Conservation (phyloP, 2,888 invertebrate genomes). For the Hirtodrosophila trivittata region DNA sequence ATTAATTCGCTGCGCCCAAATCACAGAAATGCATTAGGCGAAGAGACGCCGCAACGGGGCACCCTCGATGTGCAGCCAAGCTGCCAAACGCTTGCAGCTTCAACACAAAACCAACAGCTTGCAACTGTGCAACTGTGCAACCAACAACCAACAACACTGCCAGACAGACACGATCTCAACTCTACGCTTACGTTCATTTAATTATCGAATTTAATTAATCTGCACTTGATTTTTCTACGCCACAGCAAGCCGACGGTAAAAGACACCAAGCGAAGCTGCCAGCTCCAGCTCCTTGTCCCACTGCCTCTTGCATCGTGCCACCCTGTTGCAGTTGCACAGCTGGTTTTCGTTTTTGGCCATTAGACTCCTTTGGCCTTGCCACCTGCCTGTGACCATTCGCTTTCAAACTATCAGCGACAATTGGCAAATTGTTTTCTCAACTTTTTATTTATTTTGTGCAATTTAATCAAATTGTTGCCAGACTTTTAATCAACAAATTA, state of each 20-base stretch:
- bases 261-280: conserved; percentile 54
- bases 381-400: not conserved
- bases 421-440: conserved; percentile 67
- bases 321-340: conserved; percentile 14
- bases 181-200: conserved; percentile 78
- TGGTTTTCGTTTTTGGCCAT: conserved; percentile 12
- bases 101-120: conserved; percentile 24
- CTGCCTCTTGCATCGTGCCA: not conserved
- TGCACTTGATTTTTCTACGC: conserved; percentile 78
- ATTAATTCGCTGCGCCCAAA: conserved; percentile 80
- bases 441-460: conserved; percentile 37
- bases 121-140: conserved; percentile 33
- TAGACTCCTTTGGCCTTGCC: conserved; percentile 23
- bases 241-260: conserved; percentile 49
- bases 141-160: conserved; percentile 32
- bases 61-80: conserved; percentile 73
- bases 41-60: conserved; percentile 45
- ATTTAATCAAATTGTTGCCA: conserved; percentile 28
- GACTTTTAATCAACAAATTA: conserved; percentile 15
- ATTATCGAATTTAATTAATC: conserved; percentile 80
- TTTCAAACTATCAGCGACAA: conserved; percentile 51
- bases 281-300: conserved; percentile 7
- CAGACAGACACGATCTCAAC: conserved; percentile 68
- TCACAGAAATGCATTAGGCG: conserved; percentile 79
- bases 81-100: conserved; percentile 59